Evolutionary conservation across 2,888 invertebrate species (phyloP).

Genomic region (Tetranychus truncatus): DNA sequence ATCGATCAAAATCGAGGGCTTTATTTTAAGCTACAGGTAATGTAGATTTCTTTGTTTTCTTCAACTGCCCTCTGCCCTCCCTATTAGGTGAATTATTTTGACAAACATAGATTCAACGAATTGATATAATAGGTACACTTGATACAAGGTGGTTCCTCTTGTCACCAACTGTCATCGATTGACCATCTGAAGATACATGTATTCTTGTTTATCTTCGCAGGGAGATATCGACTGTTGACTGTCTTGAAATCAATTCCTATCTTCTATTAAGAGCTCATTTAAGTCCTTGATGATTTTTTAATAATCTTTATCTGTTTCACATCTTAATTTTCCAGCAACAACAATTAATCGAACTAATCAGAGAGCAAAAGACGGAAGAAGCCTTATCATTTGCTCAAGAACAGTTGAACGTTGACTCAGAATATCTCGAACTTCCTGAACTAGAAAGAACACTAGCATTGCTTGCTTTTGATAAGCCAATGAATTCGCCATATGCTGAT

Average conservation of each 20-base stretch:
- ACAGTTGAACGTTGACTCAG: constrained; percentile 71
- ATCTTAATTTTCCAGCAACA: constrained; percentile 47
- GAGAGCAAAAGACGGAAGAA: constrained; percentile 64
- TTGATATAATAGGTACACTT: too few species aligned
- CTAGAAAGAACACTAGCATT: constrained; percentile 81
- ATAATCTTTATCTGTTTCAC: not conserved
- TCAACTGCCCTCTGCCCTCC: not conserved
- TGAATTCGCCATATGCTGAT: constrained; percentile 83
- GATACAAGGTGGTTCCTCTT: too few species aligned
- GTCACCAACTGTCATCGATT: too few species aligned
- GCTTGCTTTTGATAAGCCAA: constrained; percentile 87
- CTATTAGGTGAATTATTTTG: too few species aligned
- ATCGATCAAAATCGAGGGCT: constrained; percentile 84
- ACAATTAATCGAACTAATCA: constrained; percentile 67
- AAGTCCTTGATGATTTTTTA: not conserved
- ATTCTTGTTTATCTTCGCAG: too few species aligned
- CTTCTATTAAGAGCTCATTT: too few species aligned
- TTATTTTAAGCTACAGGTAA: constrained; percentile 78
- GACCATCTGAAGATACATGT: too few species aligned
- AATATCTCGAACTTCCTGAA: constrained; percentile 49
- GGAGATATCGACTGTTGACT: too few species aligned
- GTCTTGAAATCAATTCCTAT: too few species aligned
- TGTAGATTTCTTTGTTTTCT: not conserved
- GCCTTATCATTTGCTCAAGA: constrained; percentile 76
- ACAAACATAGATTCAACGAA: too few species aligned